phyloP scores from a whole-genome alignment of 2,113 vertebrate species.

The Nesoenas mayeri region DNA sequence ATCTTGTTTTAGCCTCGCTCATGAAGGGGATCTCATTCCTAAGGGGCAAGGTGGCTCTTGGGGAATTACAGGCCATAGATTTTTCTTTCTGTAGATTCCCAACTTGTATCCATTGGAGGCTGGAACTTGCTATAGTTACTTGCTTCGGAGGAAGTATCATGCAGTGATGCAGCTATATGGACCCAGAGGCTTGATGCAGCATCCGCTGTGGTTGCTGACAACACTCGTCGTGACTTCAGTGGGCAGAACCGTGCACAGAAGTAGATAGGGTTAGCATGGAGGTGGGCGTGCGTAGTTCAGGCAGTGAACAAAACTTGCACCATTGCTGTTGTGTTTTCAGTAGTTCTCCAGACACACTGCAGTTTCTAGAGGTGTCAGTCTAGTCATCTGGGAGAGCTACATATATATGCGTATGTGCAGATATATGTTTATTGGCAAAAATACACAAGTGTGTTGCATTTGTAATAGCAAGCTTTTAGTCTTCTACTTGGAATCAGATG shows the following conservation, averaged over 20 bases:
- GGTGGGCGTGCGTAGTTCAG: background rate
- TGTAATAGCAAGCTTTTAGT: background rate
- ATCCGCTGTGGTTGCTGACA: background rate
- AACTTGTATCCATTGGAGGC: background rate
- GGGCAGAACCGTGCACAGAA: accelerated
- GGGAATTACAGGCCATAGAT: background rate
- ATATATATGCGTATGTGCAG: accelerated
- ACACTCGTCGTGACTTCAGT: accelerated
- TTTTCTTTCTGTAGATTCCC: background rate
- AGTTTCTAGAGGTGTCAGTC: background rate
- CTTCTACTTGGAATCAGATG: background rate
- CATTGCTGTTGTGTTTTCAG: background rate
- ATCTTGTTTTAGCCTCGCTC: background rate
- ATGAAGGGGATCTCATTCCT: background rate
- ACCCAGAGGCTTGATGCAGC: background rate
- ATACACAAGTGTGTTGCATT: background rate
- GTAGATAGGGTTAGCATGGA: background rate
- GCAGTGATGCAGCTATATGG: background rate
- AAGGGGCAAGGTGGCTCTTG: background rate
- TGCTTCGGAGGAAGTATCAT: accelerated
- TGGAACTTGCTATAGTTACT: background rate
- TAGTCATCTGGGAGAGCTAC: background rate
- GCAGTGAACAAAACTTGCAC: background rate
- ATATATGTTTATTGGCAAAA: background rate
- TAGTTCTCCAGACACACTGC: background rate